These are phyloP conservation scores for Drosophila infuscata DNA, from an alignment of 2,888 invertebrate genomes.

Conservation along the genomic window DNA sequence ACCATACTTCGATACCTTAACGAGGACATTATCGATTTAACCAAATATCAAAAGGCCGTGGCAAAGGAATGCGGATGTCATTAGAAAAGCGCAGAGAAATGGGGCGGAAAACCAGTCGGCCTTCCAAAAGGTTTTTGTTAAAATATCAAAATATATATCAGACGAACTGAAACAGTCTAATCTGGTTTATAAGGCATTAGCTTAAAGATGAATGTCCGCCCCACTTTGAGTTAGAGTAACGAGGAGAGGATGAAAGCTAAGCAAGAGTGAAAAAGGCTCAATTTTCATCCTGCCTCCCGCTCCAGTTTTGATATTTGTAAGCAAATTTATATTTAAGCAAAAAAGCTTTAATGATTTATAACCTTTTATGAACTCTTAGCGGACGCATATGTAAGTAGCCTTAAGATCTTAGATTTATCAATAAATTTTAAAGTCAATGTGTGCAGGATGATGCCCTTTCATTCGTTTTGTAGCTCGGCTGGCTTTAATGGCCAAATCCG, in stretches of 20 bases:
- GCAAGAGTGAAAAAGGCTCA: neutral
- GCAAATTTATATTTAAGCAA: conserved; percentile 14
- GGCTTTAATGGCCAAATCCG: conserved; percentile 53
- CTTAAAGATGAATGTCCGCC: neutral
- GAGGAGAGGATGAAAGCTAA: neutral
- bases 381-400: conserved; percentile 41
- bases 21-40: conserved; percentile 94
- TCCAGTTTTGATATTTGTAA: conserved; percentile 11
- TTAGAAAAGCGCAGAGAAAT: conserved; percentile 83
- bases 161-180: neutral
- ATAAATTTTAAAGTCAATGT: conserved; percentile 69
- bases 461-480: conserved; percentile 25
- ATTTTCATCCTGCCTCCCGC: neutral
- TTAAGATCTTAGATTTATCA: conserved; percentile 72
- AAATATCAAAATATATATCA: neutral
- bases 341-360: conserved; percentile 38
- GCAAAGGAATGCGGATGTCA: conserved; percentile 99
- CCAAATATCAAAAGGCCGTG: conserved; percentile 98
- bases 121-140: neutral
- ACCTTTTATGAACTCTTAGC: conserved; percentile 15
- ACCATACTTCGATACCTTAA: conserved; percentile 96
- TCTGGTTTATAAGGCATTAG: neutral
- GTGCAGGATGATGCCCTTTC: conserved; percentile 22
- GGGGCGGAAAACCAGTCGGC: neutral
- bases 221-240: neutral